Base-by-base conservation (phyloP, 2,888 invertebrate genomes). In the Cephonodes hylas region DNA sequence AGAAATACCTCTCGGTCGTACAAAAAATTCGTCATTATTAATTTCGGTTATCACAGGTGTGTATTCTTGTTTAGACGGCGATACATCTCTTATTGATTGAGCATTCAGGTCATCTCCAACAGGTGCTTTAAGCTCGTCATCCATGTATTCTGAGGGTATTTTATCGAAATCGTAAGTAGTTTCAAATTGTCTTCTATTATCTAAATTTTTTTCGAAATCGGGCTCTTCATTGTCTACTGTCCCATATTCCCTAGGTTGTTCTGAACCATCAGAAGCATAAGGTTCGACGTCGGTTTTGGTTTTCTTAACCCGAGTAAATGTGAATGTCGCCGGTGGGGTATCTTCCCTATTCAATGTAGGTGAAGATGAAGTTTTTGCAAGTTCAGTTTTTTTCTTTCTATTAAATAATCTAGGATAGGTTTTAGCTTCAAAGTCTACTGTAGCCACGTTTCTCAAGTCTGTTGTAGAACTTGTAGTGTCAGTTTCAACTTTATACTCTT, bases 11-110 rank as follows among this genome's bases (percentile, higher is more conserved):
- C 96, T 95, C 84, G 96, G 96, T 71, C 97, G 94, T 65, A 97
- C 92, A 83, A 97, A 96, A 91, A 97, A 97, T 89, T 97, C 97
- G 84, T 97, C 97, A 46, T 96, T 96, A 80, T 97, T 95, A 69
- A 97, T 96, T 90, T 97, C 96, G 88, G 97, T 97, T 75, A 97
- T 94, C 2, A 96, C 95, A 82, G 85, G 91, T 74, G 86, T 89
- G 81, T 86, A 88, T 84, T 92, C 89, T 85, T 86, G 85, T 74
- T 87, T 88, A 74, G 84, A 81, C 74, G 86, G 87, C 80, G 88
- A 85, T 66, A 84, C 81, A 61, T 88, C 79, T n/a, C 85, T 78
- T 63, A 79, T 79, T 5, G 86, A 88, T 65, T 75, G 71, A 65
- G 78, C 62, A 61, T 84, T 80, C 15, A 74, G 77, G 18, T 81